Base-by-base conservation (phyloP, 2,797 vertebrate genomes). In the Cuniculus paca region DNA sequence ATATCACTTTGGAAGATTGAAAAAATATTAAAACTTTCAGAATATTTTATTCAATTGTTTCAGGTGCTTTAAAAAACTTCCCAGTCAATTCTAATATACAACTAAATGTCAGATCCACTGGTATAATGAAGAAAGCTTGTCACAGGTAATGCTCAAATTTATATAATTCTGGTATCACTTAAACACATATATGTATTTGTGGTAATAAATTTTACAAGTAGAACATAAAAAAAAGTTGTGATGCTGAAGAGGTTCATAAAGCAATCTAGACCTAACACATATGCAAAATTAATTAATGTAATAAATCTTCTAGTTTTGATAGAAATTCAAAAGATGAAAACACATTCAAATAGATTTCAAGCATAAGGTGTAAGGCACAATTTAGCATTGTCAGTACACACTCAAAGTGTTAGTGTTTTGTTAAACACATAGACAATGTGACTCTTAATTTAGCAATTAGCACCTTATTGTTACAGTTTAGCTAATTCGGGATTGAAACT, bases 391-490 rank as follows among this genome's bases (percentile, higher is more conserved):
- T 34, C 50, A 70, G 19, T 39, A 96, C 72, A 72, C 26, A 50
- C 17, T 39, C 11, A 58, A 82, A 48, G 39, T 70, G n/a, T 68
- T 68, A 81, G 68, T 77, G 63, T 94, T 90, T 84, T 79, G 75
- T 79, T 94, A 86, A 95, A 68, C 31, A 28, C 54, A 72, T 63
- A 81, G 45, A 91, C 1, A 11, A 5, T 56, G 36, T 72, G 72
- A 10, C 77, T 77, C 45, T 85, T 48, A 85, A 68, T 61, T 95
- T 92, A 88, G 52, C 70, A 95, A 96, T 97, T 96, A 93, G 86
- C 93, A 96, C 72, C 52, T 93, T 91, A 80, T 90, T 95, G 74
- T 95, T 95, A 58, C 52, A 95, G 63, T 50, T 97, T 95, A 92
- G 93, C 85, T 92, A 79, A 88, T 83, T 95, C 58, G 83, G 79